A percentile compares a stretch with the other conserved stretches of the same genome.
Evolutionary conservation across 1,140 invertebrate species (phyloP).

Genomic region (Fopius arisanus): DNA sequence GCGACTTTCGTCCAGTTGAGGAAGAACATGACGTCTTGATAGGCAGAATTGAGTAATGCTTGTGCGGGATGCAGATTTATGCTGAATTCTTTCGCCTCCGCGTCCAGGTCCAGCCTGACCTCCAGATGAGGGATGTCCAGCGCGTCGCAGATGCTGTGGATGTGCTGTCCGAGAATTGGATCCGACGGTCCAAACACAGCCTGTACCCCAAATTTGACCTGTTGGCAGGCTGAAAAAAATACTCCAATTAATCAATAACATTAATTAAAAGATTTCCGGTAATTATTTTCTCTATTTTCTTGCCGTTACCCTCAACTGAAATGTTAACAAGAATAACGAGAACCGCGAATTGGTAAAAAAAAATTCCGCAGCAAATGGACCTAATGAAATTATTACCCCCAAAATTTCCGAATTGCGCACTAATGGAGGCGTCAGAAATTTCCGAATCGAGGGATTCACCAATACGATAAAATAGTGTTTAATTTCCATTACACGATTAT

Average conservation of each 20-base stretch:
- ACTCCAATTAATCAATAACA: not conserved
- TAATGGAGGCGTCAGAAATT: not conserved
- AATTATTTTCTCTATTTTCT: no score
- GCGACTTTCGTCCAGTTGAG: slow-evolving; percentile 78
- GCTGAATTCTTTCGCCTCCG: slow-evolving; percentile 68
- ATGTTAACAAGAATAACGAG: no score
- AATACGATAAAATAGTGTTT: not conserved
- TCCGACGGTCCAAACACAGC: slow-evolving; percentile 75
- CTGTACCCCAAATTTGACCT: slow-evolving; percentile 70
- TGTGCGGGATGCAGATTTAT: slow-evolving; percentile 78
- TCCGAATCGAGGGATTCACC: not conserved
- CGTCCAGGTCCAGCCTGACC: slow-evolving; percentile 68
- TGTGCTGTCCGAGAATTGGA: slow-evolving; percentile 70
- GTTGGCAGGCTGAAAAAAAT: slow-evolving; percentile 69
- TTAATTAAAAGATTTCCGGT: no score
- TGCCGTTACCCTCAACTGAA: no score
- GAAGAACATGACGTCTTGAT: slow-evolving; percentile 73
- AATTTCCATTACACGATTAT: not conserved
- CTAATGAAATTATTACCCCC: not conserved
- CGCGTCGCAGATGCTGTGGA: slow-evolving; percentile 76
- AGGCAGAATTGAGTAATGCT: slow-evolving; percentile 70
- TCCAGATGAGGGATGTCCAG: slow-evolving; percentile 78
- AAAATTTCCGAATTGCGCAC: not conserved
- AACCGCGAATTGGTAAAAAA: no score
- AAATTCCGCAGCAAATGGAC: not conserved